Conservation (phyloP, 2,888 invertebrate species). For the Macrostomum cliftonense region DNA sequence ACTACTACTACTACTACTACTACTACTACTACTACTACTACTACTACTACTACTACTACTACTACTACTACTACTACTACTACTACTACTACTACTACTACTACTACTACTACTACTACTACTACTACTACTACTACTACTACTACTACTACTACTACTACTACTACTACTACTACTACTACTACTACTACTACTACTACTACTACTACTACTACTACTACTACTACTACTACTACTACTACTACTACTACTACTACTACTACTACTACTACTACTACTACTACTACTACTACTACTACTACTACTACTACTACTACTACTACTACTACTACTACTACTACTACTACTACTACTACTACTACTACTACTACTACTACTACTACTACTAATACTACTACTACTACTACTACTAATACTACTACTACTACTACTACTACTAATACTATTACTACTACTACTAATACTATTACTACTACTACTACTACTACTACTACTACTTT, state of each 20-base stretch:
- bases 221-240: constrained; percentile 2
- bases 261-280: constrained; percentile 2
- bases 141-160: constrained; percentile 2
- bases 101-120: constrained; percentile 1
- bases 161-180: constrained; percentile 2
- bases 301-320: constrained; percentile 1
- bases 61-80: constrained; percentile 2
- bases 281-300: constrained; percentile 2
- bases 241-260: constrained; percentile 2
- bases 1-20: constrained; percentile 2
- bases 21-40: constrained; percentile 2
- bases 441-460: constrained; percentile 1
- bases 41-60: constrained; percentile 2
- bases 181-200: constrained; percentile 2
- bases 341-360: constrained; percentile 2
- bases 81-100: constrained; percentile 2
- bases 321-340: constrained; percentile 2
- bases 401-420: constrained; percentile 1
- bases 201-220: constrained; percentile 2
- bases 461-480: constrained; percentile 1
- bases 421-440: constrained; percentile 1
- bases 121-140: constrained; percentile 2
- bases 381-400: constrained; percentile 1
- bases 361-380: constrained; percentile 2
- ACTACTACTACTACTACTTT: constrained; percentile 2